Conservation (phyloP, 2,888 invertebrate genomes). For the Agelastica alni region DNA sequence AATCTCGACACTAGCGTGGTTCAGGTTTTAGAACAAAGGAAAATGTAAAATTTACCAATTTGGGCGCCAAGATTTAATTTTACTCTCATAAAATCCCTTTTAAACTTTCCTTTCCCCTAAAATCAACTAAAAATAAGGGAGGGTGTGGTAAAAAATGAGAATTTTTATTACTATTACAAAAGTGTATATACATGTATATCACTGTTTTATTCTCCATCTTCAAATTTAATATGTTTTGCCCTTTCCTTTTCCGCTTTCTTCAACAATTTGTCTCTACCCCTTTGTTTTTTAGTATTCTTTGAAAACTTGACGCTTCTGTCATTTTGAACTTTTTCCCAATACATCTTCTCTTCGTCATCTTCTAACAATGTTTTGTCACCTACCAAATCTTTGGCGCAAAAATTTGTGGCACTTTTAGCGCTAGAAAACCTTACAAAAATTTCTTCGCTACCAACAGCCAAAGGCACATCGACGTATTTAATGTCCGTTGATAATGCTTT, state of each 20-base stretch:
- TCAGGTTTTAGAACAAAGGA: too few relatives aligned
- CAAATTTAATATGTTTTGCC: slow-evolving; percentile 75
- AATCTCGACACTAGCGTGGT: too few relatives aligned
- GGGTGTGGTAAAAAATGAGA: too few relatives aligned
- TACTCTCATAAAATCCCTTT: too few relatives aligned
- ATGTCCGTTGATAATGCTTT: slow-evolving; percentile 66
- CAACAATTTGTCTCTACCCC: slow-evolving; percentile 64
- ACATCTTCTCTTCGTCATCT: slow-evolving; percentile 70
- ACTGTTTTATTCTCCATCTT: slow-evolving; percentile 54
- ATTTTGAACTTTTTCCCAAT: slow-evolving; percentile 78
- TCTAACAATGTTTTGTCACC: slow-evolving; percentile 33
- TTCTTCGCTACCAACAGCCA: slow-evolving; percentile 65
- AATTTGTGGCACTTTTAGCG: slow-evolving; percentile 58
- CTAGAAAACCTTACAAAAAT: slow-evolving; percentile 70
- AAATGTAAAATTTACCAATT: too few relatives aligned
- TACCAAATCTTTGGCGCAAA: slow-evolving; percentile 39
- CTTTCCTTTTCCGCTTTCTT: slow-evolving; percentile 68
- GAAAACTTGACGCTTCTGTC: slow-evolving; percentile 64
- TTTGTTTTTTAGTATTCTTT: slow-evolving; percentile 59
- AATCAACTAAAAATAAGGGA: too few relatives aligned
- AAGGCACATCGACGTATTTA: slow-evolving; percentile 78
- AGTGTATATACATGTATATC: too few relatives aligned
- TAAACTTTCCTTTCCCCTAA: too few relatives aligned
- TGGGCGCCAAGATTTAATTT: too few relatives aligned
- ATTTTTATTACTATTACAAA: too few relatives aligned